Percentiles rank a stretch among this genome's conserved stretches.
Conservation (phyloP, 1,140 invertebrate genomes). For the Ganaspis sp. region DNA sequence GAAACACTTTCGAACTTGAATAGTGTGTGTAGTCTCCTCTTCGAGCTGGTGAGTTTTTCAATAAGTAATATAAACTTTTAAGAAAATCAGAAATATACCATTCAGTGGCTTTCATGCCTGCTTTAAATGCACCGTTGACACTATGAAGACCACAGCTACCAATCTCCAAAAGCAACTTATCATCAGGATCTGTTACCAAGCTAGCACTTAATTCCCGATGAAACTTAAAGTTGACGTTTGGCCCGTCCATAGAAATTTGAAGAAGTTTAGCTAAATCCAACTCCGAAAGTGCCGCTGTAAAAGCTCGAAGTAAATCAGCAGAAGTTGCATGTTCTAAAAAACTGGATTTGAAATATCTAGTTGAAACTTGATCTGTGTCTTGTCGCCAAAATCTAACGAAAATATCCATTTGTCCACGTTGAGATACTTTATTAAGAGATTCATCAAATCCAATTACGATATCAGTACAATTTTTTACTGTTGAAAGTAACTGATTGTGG, state of each 20-base stretch:
- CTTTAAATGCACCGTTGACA: slow-evolving; percentile 52
- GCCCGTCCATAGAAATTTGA: slow-evolving; percentile 47
- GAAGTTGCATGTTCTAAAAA: slow-evolving; percentile 43
- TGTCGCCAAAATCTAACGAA: slow-evolving; percentile 38
- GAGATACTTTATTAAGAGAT: slow-evolving; percentile 42
- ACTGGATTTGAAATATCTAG: slow-evolving; percentile 42
- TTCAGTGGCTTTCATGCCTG: slow-evolving; percentile 38
- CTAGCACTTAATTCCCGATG: slow-evolving; percentile 38
- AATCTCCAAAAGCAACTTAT: slow-evolving; percentile 46
- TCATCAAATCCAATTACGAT: slow-evolving; percentile 56
- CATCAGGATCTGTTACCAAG: slow-evolving; percentile 31
- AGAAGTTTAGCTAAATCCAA: slow-evolving; percentile 35
- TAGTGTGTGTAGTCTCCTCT: slow-evolving; percentile 40
- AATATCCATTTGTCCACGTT: slow-evolving; percentile 40
- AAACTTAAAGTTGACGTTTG: no score
- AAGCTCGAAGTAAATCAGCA: slow-evolving; percentile 38
- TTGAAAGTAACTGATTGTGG: no score
- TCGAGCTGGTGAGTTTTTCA: slow-evolving; percentile 51
- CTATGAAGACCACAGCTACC: slow-evolving; percentile 51
- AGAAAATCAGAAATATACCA: slow-evolving; percentile 48
- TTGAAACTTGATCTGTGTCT: slow-evolving; percentile 40
- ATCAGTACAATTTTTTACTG: slow-evolving; percentile 51
- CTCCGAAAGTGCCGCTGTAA: slow-evolving; percentile 36
- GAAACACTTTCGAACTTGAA: slow-evolving; percentile 38
- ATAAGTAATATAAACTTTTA: slow-evolving; percentile 52